Base-by-base conservation (phyloP, 2,113 vertebrate genomes). In the Takifugu bimaculatus region DNA sequence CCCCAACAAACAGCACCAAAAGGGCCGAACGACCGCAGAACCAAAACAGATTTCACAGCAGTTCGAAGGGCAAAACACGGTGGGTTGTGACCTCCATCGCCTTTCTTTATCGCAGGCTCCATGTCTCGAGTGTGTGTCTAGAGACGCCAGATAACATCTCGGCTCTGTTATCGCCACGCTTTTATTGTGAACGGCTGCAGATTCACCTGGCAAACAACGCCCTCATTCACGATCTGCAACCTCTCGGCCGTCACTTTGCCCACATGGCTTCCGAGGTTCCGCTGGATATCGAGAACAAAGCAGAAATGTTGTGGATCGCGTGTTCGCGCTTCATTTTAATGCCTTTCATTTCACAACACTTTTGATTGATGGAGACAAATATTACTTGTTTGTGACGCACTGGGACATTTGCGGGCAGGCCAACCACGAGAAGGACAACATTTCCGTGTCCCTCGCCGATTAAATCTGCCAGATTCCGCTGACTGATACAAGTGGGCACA, bases 121-220 rank as follows among this genome's bases (percentile, higher is more conserved):
- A 47, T 45, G 50, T 65, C 44, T 68, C 25, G 48, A 50, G 48
- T 57, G 50, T 42, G 47, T 27, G 47, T 39, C 11, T 4, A 70
- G 65, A 62, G 65, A 62, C 70, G 57, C 54, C 60, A 63, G 80
- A 86, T 80, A 39, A 10, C 2, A 82, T 80, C 73, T 68, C 20
- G 50, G 20, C 32, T 58, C 60, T 60, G 63, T 71, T 64, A 80
- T 83, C 64, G 5, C 62, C 53, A 45, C 27, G 62, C 29, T 63
- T 70, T 74, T 53, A 75, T 76, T 66, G 74, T 72, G 39, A 75
- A 32, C 44, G 27, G 54, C 81, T 81, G 80, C 65, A 72, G 65
- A 70, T 76, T 75, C 78, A 78, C 65, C 71, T 84, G 82, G 45
- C 28, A 79, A 72, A 84, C 71, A 78, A 74, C 72, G n/a, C 0